A percentile compares a stretch with the other conserved stretches of the same genome.
Evolutionary conservation across 1,140 invertebrate genomes (phyloP).

Genomic region (Orius insidiosus): DNA sequence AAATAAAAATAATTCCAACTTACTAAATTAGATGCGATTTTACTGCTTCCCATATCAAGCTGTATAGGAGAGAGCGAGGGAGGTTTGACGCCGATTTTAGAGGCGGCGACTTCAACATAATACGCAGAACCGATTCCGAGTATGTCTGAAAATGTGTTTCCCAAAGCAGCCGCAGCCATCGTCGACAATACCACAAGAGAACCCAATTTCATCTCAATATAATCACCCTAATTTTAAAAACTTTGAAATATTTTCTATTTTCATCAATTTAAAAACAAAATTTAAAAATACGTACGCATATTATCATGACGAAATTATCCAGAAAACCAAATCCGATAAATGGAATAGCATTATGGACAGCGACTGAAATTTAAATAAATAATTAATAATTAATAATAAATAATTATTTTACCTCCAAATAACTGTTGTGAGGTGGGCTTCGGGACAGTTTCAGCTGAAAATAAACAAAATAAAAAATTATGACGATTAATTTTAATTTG

Average conservation of each 20-base stretch:
- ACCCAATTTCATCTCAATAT: conserved; percentile 77
- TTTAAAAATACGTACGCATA: conserved; percentile 55
- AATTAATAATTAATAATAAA: conserved; percentile 11
- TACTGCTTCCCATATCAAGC: conserved; percentile 55
- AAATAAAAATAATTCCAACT: conserved; percentile 19
- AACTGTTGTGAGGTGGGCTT: conserved; percentile 42
- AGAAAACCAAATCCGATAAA: conserved; percentile 95
- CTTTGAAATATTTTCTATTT: background rate
- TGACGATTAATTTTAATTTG: background rate
- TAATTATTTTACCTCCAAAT: conserved; percentile 39
- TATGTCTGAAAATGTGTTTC: conserved; percentile 89
- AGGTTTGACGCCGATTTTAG: conserved; percentile 59
- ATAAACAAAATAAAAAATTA: conserved; percentile 13
- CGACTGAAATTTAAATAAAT: conserved; percentile 40
- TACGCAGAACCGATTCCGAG: conserved; percentile 84
- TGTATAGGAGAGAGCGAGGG: conserved; percentile 73
- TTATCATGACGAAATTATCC: conserved; percentile 93
- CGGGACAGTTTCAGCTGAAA: conserved; percentile 49
- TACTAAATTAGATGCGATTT: conserved; percentile 58
- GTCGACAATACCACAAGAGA: conserved; percentile 75
- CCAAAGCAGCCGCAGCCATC: conserved; percentile 78
- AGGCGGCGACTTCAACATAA: conserved; percentile 76
- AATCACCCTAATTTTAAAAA: conserved; percentile 59
- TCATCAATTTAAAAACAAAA: conserved; percentile 9
- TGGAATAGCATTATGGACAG: conserved; percentile 71